A percentile compares a stretch with the other conserved stretches of the same genome.
Conservation (phyloP, 2,888 invertebrate species). For the Acrobeloides nanus region DNA sequence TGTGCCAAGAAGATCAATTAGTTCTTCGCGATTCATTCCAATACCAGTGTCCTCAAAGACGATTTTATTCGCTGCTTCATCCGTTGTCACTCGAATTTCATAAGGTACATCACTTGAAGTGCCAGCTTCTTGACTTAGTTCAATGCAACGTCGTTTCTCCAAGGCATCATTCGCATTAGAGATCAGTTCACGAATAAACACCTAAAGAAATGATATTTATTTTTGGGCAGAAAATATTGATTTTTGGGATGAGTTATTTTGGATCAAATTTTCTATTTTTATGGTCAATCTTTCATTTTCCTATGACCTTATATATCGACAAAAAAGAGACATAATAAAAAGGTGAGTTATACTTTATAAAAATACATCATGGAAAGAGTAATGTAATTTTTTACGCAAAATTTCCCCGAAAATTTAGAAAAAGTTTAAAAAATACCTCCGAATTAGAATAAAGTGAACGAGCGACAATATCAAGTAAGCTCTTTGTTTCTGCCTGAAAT, state of each 20-base stretch:
- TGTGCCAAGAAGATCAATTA: slow-evolving; percentile 81
- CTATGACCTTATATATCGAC: too few relatives aligned
- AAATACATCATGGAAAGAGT: too few relatives aligned
- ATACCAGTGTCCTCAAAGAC: slow-evolving; percentile 56
- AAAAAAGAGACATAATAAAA: too few relatives aligned
- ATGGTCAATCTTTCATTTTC: too few relatives aligned
- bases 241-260: slow-evolving; percentile 1
- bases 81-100: slow-evolving; percentile 79
- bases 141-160: slow-evolving; percentile 80
- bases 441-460: slow-evolving; percentile 92
- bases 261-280: too few relatives aligned
- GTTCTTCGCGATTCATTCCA: slow-evolving; percentile 87
- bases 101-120: slow-evolving; percentile 59
- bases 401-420: background rate
- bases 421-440: slow-evolving; percentile 63
- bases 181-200: slow-evolving; percentile 86
- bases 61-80: slow-evolving; percentile 71
- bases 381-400: too few relatives aligned
- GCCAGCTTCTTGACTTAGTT: slow-evolving; percentile 40
- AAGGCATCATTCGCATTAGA: slow-evolving; percentile 95
- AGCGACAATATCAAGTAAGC: slow-evolving; percentile 91
- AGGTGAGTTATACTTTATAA: too few relatives aligned
- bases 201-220: slow-evolving; percentile 61
- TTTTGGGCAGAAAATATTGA: background rate
- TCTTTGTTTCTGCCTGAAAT: slow-evolving; percentile 91